A percentile compares a stretch with the other conserved stretches of the same genome.
These are phyloP conservation scores for Harpegnathos saltator DNA, from an alignment of 1,140 invertebrate genomes.

Conservation along the genomic window DNA sequence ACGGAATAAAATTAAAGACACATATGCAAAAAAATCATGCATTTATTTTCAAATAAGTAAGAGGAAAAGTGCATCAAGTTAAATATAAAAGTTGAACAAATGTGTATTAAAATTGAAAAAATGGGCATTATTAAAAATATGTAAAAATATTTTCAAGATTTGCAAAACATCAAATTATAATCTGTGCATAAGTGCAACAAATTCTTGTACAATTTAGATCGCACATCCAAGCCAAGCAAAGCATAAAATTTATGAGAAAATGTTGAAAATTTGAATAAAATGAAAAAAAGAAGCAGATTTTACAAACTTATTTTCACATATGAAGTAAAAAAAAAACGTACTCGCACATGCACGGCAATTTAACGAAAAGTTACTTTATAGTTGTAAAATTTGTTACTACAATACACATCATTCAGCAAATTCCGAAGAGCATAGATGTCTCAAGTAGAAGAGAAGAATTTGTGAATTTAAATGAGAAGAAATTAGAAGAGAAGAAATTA, in stretches of 20 bases:
- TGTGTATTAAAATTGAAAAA: background rate
- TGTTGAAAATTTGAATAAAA: background rate
- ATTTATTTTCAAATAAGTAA: constrained; percentile 42
- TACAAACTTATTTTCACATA: background rate
- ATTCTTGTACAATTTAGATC: constrained; percentile 3
- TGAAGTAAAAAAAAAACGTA: no score
- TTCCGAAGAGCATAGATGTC: no score
- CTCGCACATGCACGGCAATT: no score
- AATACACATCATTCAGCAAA: background rate
- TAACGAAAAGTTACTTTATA: no score
- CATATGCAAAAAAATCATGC: constrained; percentile 53
- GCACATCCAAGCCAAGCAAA: background rate
- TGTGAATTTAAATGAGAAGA: no score
- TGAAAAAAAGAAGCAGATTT: constrained; percentile 7
- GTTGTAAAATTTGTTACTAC: background rate
- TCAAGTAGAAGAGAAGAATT: no score
- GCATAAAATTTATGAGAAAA: constrained; percentile 18
- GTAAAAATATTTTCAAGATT: background rate
- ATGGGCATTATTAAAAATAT: constrained; percentile 1
- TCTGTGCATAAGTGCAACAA: background rate
- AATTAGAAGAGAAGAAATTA: no score
- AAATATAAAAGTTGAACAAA: constrained; percentile 6
- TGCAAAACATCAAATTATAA: constrained; percentile 14
- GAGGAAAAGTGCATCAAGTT: background rate
- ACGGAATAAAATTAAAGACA: constrained; percentile 43